Conservation (phyloP, 1,140 invertebrate species). For the Eulimnadia texana region DNA sequence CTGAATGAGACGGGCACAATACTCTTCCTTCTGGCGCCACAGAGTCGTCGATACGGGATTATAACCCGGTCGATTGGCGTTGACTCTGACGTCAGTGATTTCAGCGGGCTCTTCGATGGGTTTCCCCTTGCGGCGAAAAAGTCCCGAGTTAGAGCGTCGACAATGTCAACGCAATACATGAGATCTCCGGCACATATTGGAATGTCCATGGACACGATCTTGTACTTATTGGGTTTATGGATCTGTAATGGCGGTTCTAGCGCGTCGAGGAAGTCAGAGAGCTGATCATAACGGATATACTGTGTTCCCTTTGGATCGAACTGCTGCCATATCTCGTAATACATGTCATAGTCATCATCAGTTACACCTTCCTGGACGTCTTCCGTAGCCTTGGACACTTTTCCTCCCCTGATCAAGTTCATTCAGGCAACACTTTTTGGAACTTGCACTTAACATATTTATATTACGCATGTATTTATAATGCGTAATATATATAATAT, state of each 20-base stretch:
- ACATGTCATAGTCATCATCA: constrained; percentile 98
- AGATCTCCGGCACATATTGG: constrained; percentile 79
- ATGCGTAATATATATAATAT: no score
- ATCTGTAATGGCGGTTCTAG: constrained; percentile 87
- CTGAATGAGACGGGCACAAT: constrained; percentile 87
- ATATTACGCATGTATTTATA: neutral
- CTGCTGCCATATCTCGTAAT: constrained; percentile 97
- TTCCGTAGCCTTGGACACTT: constrained; percentile 76
- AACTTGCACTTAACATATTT: neutral
- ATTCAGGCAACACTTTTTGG: neutral
- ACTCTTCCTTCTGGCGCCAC: constrained; percentile 88
- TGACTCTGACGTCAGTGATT: constrained; percentile 45
- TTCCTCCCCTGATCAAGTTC: neutral
- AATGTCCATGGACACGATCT: constrained; percentile 96
- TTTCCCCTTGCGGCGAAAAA: constrained; percentile 85
- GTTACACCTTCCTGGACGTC: constrained; percentile 96
- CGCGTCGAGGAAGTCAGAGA: constrained; percentile 89
- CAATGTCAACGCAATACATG: constrained; percentile 94
- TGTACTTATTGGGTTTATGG: constrained; percentile 96
- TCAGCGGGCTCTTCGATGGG: constrained; percentile 68
- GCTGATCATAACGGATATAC: constrained; percentile 83
- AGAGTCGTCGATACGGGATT: constrained; percentile 83
- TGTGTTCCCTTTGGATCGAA: constrained; percentile 96
- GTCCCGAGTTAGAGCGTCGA: constrained; percentile 88
- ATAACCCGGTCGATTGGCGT: constrained; percentile 39